These are phyloP conservation scores for Natator depressus DNA, from an alignment of 2,113 vertebrate genomes.

Conservation along the genomic window DNA sequence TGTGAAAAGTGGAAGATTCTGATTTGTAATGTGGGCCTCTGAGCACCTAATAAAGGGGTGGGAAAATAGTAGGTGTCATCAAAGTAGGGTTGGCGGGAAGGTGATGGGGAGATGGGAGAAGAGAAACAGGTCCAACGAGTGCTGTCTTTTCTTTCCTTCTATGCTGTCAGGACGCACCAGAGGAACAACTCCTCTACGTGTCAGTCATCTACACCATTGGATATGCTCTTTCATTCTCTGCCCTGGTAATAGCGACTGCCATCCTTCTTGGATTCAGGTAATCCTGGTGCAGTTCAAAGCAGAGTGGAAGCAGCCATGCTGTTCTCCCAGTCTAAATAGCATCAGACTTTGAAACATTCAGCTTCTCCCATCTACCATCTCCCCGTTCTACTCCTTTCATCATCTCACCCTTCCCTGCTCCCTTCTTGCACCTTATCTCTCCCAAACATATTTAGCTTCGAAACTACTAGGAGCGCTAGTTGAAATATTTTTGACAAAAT, in stretches of 20 bases:
- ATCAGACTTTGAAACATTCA: neutral
- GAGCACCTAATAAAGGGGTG: neutral
- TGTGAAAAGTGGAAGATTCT: neutral
- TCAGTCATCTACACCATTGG: conserved; percentile 85
- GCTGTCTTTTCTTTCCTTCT: neutral
- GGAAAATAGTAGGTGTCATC: conserved; percentile 18
- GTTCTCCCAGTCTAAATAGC: neutral
- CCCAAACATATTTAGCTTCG: neutral
- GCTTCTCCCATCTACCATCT: neutral
- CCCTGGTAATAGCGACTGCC: conserved; percentile 81
- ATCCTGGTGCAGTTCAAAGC: neutral
- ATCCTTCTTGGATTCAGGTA: conserved; percentile 88
- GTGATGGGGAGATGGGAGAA: neutral
- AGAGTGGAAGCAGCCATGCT: neutral
- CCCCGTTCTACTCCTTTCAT: neutral
- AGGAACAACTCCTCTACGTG: conserved; percentile 79
- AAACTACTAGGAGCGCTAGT: neutral
- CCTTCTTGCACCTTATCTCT: neutral
- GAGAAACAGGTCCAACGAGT: neutral
- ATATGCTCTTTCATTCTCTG: conserved; percentile 84
- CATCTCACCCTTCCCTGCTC: neutral
- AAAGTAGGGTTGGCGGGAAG: neutral
- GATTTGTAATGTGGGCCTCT: conserved; percentile 3
- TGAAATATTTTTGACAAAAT: neutral
- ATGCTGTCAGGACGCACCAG: conserved; percentile 73